These are phyloP conservation scores for Colinus virginianus DNA, from an alignment of 2,113 vertebrate species.

Conservation along the genomic window DNA sequence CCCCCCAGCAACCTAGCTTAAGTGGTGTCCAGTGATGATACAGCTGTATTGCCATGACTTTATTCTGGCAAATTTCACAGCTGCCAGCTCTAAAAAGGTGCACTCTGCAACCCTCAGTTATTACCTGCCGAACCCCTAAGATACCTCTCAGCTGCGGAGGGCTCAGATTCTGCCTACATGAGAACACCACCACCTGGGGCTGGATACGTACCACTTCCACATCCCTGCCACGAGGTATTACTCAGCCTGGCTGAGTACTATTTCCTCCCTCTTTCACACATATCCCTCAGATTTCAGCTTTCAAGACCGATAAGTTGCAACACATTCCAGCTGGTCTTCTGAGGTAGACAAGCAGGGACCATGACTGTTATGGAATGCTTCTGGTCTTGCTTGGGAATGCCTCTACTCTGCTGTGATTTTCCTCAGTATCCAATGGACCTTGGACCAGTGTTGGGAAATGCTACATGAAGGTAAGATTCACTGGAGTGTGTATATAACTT, in stretches of 20 bases:
- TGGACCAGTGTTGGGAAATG: accelerated
- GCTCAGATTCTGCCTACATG: not conserved
- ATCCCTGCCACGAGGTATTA: accelerated
- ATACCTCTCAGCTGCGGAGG: not conserved
- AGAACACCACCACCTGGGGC: not conserved
- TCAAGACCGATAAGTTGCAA: not conserved
- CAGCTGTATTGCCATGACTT: not conserved
- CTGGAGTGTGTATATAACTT: not conserved
- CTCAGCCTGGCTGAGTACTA: accelerated
- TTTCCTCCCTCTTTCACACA: not conserved
- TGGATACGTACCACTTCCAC: not conserved
- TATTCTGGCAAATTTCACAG: not conserved
- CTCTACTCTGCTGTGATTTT: accelerated
- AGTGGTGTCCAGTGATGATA: not conserved
- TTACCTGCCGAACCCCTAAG: too few relatives aligned
- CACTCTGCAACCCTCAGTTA: too few relatives aligned
- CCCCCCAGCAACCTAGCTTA: not conserved
- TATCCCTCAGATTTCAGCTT: not conserved
- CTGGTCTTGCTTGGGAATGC: accelerated
- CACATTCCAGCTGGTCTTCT: not conserved
- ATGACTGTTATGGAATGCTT: accelerated
- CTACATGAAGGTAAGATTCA: not conserved
- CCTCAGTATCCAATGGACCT: not conserved
- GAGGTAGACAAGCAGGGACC: not conserved
- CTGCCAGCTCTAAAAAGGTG: not conserved